Base-by-base conservation (phyloP, 2,797 vertebrate genomes). In the Chromis chromis region DNA sequence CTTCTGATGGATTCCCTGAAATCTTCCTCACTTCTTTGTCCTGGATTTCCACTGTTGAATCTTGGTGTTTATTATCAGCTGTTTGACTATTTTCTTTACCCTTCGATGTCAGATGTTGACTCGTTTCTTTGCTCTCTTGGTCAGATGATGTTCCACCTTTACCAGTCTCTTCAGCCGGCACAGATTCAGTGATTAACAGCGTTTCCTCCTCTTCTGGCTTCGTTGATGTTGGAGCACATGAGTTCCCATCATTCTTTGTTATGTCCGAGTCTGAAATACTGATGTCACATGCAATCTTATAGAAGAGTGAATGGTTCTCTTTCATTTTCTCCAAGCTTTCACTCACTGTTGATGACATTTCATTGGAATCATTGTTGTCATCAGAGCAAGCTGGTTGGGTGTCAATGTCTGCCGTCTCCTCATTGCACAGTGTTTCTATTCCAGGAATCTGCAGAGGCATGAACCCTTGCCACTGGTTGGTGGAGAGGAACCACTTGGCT, bases 401-500 rank as follows among this genome's bases (percentile, higher is more conserved):
- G 44, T 74, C 80, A 0, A 40, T 7, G 59, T 86, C 77, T 16
- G 78, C 42, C 8, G 8, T 27, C 21, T 88, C 89, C 55, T 91
- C 85, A 3, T 21, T 44, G 24, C 65, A 60, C 22, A 67, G 2
- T 1, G 82, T 65, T 33, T 91, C 91, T 16, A 79, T 24, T 1
- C 80, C 84, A 2, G 85, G 84, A 57, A 88, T 87, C 63, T 91
- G 82, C 60, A 93, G 59, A 4, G 94, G 93, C 36, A 91, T 88
- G 75, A 86, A 89, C 40, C 87, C 93, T 6, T 91, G 89, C 86
- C 90, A 92, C 70, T 91, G 91, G 73, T 76, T 91, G 57, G 92
- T 94, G 33, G 94, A 94, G 39, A 94, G 91, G 75, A 95, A 95
- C 91, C 95, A 94, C 69, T 95, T 94, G 48, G 93, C 78, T 79